Percentiles rank a stretch among this genome's conserved stretches.
Conservation (phyloP, 2,113 vertebrate genomes). For the Myotis brandtii region DNA sequence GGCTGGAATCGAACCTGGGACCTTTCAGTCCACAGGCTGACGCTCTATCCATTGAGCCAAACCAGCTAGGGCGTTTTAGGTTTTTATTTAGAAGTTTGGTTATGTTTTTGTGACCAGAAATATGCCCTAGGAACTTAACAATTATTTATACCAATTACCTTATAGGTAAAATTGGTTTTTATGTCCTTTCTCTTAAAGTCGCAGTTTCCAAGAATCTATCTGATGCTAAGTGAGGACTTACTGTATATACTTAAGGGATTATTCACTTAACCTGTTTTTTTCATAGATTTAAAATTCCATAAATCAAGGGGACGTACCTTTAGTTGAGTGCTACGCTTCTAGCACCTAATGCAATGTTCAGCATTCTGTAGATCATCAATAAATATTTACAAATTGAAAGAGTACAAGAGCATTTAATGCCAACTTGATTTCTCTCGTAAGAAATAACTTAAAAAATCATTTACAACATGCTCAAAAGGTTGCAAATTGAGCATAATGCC, state of each 20-base stretch:
- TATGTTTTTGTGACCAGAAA: neutral
- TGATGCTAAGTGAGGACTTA: neutral
- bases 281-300: neutral
- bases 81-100: neutral
- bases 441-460: constrained; percentile 10
- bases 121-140: neutral
- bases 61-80: too few relatives aligned
- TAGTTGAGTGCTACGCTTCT: neutral
- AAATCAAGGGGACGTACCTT: neutral
- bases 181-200: neutral
- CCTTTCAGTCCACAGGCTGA: too few relatives aligned
- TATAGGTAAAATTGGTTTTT: neutral
- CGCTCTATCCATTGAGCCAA: too few relatives aligned
- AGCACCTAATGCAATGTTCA: neutral
- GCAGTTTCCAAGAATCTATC: neutral
- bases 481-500: neutral
- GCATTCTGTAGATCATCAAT: neutral
- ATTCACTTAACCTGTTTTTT: neutral
- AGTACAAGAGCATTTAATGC: neutral
- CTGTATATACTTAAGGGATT: neutral
- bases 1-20: too few relatives aligned
- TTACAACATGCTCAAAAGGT: neutral
- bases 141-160: neutral
- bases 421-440: neutral
- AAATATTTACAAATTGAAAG: neutral